Base-by-base conservation (phyloP, 2,113 vertebrate genomes). In the Actenoides lindsayi region DNA sequence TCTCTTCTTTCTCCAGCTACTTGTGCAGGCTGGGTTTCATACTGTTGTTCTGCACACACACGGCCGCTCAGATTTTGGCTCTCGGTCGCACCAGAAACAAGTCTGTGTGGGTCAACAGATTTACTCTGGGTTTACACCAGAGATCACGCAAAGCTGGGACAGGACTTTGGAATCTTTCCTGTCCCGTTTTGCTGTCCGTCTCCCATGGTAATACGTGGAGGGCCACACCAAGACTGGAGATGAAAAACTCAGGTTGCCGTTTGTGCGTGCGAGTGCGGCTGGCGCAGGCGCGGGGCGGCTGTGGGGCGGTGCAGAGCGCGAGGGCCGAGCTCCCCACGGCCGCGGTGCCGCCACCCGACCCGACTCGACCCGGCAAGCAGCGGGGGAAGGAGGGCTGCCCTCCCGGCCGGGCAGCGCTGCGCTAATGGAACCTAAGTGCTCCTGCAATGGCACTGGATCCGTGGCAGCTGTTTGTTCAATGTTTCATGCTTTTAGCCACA, bases 381-480 rank as follows among this genome's bases (percentile, higher is more conserved):
- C 46, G 8, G 46, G 46, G 46, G 46, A 19, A 46, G 9, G 46
- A 46, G 19, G 19, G 46, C 46, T 46, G 46, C 46, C 46, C 46
- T 46, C 46, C 97, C 78, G 70, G 97, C 98, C 97, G 12, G 1
- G 91, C 93, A 95, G 76, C 23, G 70, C 96, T 8, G 77, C 97
- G 98, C 98, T 98, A 98, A 98, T 97, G 98, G 98, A 98, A 98
- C 98, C 95, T 98, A 98, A 98, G 97, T 96, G 98, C 98, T 98
- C 97, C 68, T 89, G 98, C 98, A 96, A 99, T 98, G 98, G 98
- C 98, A 93, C 97, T 98, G 98, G 99, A 99, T 99, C 98, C 41
- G 98, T 98, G 99, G 99, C 99, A 99, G 99, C 99, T 99, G 99
- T 99, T 99, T 99, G 98, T 99, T 99, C 99, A 99, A 99, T 99